Evolutionary conservation across 1,140 invertebrate species (phyloP), one percentile per base, ranked within the genome.

Genomic region (Pseudomyrmex dendroicus): DNA sequence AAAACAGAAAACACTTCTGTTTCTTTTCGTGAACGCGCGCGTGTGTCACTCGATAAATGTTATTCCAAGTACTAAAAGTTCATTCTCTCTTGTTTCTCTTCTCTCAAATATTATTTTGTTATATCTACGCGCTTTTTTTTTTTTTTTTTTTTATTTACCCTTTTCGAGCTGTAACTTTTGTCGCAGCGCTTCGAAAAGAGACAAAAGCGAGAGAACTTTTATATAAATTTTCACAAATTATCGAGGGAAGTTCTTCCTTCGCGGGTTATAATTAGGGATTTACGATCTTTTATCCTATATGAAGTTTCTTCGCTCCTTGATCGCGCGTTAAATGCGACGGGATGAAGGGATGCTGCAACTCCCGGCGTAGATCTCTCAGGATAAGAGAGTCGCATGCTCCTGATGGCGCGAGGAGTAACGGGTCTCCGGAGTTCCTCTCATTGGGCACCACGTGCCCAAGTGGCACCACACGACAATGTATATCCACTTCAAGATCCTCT

Each of bases 401-500:
- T 88, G 74, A 25, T 25, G 4, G 35, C 15, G 17, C n/a, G 68
- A 83, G 52, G 54, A 84, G 80, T 88, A 83, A 90, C 83, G 86
- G 63, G 91, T 89, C 82, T 85, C 85, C 84, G 78, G 68, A 89
- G 89, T 89, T 92, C 85, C 90, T 91, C 35, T 90, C 86, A 90
- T 87, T 86, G 89, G 86, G 73, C 76, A 92, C 90, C 93, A 92
- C 92, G 92, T 93, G 92, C 93, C 91, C 83, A 94, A 93, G 92
- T 93, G 91, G 74, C 84, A 78, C 87, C 66, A 78, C 66, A 78
- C 73, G 89, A 88, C 88, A 90, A 84, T 83, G 48, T 86, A 89
- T 86, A 90, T 77, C 88, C 91, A 87, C 91, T 92, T 89, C 86
- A 91, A 84, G 84, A 84, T 89, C 85, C 89, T 91, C 87, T 62